A percentile compares a stretch with the other conserved stretches of the same genome.
Conservation (phyloP, 2,888 invertebrate species). For the Ophion obscuratus region DNA sequence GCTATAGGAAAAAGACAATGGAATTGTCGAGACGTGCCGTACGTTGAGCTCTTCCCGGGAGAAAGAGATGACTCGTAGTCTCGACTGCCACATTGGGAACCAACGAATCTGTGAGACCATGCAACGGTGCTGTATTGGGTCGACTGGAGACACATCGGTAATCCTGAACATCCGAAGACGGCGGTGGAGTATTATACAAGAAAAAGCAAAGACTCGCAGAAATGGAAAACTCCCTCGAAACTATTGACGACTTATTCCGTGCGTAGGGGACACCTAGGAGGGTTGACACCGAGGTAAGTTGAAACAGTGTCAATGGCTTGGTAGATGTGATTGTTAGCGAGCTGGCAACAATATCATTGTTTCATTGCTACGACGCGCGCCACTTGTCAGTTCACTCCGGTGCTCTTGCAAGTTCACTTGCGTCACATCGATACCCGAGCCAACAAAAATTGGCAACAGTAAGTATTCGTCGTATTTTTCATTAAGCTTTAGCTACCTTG, state of each 20-base stretch:
- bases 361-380: too few species aligned
- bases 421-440: too few species aligned
- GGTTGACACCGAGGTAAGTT: too few species aligned
- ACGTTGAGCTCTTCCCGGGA: conserved; percentile 42
- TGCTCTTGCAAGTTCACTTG: too few species aligned
- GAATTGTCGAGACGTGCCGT: conserved; percentile 66
- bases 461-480: too few species aligned
- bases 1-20: conserved; percentile 67
- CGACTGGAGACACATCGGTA: conserved; percentile 33
- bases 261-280: too few species aligned
- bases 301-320: too few species aligned
- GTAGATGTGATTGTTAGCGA: too few species aligned
- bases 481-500: too few species aligned
- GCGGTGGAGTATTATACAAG: conserved; percentile 13
- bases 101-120: conserved; percentile 36
- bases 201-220: conserved; percentile 7
- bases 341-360: too few species aligned
- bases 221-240: conserved; percentile 48
- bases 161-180: conserved; percentile 27
- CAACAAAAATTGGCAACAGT: too few species aligned
- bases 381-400: too few species aligned
- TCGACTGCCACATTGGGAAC: conserved; percentile 21
- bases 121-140: conserved; percentile 1
- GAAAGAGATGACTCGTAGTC: conserved; percentile 36
- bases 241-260: conserved; percentile 19